Evolutionary conservation across 2,113 vertebrate species (phyloP).

Genomic region (Carettochelys insculpta): DNA sequence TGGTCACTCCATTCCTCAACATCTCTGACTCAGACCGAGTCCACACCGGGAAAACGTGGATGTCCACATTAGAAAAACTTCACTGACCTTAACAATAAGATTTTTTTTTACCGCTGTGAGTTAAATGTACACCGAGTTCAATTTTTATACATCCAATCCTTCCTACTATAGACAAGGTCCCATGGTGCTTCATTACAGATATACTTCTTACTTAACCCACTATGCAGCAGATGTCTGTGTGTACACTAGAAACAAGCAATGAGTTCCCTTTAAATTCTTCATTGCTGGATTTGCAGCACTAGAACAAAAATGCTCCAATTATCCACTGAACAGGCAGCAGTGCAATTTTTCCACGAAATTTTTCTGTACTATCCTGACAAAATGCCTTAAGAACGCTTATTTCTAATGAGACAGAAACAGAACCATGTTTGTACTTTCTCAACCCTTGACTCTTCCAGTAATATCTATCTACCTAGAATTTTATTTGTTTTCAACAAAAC

Average conservation of each 20-base stretch:
- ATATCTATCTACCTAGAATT: not conserved
- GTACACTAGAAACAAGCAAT: not conserved
- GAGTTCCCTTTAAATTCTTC: not conserved
- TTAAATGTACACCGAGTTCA: not conserved
- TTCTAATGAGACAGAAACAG: not conserved
- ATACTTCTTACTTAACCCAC: not conserved
- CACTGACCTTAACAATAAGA: not conserved
- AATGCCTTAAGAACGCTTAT: not conserved
- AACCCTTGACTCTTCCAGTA: not conserved
- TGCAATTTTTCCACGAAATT: too few relatives aligned
- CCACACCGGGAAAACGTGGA: not conserved
- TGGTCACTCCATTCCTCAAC: not conserved
- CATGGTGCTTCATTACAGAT: rapidly evolving
- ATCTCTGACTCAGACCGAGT: not conserved
- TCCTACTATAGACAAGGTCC: not conserved
- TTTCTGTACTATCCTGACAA: not conserved
- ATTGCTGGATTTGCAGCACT: not conserved
- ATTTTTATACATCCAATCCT: not conserved
- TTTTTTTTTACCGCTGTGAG: not conserved
- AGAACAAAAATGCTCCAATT: rapidly evolving
- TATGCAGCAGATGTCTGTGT: rapidly evolving
- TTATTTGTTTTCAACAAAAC: not conserved
- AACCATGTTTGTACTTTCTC: not conserved
- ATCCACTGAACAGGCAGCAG: not conserved
- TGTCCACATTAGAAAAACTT: not conserved